phyloP scores from a whole-genome alignment of 2,113 vertebrate genomes.

The Morphnarchus princeps region DNA sequence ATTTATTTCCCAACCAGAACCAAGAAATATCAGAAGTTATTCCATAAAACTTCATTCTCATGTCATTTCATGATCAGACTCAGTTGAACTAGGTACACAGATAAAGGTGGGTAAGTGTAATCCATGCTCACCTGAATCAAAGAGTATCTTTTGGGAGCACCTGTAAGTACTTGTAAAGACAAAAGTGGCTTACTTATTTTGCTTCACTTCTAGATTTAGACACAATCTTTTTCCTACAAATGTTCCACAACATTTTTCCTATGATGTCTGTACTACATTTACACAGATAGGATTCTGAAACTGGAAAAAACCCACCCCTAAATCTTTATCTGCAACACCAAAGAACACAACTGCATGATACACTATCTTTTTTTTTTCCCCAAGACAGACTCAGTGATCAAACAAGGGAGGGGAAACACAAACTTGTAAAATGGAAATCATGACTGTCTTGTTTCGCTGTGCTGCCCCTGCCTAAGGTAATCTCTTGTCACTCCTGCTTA shows the following conservation, averaged over 20 bases:
- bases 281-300: background rate
- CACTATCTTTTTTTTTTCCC: background rate
- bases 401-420: background rate
- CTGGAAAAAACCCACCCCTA: fast-evolving
- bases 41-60: background rate
- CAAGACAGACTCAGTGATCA: background rate
- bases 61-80: background rate
- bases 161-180: background rate
- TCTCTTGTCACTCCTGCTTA: background rate
- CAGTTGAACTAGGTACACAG: background rate
- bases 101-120: background rate
- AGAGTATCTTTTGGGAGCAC: background rate
- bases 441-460: background rate
- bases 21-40: background rate
- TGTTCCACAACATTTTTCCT: background rate
- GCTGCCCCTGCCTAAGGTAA: background rate
- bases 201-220: background rate
- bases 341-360: background rate
- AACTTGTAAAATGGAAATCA: background rate
- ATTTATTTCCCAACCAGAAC: background rate
- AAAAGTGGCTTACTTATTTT: background rate
- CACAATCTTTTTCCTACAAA: background rate
- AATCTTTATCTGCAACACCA: background rate
- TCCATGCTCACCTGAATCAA: background rate
- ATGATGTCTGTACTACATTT: background rate